Conservation (phyloP, 2,888 invertebrate genomes). For the Synanthedon vespiformis region DNA sequence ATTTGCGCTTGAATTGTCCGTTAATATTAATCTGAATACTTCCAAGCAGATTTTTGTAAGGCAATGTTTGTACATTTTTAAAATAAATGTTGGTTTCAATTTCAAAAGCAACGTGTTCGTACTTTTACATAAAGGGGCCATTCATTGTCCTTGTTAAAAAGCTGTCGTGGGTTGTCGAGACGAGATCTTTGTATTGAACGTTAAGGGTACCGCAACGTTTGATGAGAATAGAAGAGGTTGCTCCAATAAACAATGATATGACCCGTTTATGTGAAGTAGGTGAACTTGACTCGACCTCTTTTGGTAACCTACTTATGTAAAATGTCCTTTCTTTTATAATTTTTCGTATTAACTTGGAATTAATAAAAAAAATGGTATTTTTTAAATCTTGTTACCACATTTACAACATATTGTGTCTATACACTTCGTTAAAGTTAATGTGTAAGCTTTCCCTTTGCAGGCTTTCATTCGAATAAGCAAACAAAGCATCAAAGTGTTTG, state of each 20-base stretch:
- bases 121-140: slow-evolving; percentile 3
- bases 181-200: neutral
- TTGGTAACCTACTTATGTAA: neutral
- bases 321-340: neutral
- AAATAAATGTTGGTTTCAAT: neutral
- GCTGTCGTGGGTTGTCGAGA: neutral
- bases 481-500: no score
- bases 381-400: no score
- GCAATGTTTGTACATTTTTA: no score
- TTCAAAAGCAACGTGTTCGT: neutral
- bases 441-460: no score
- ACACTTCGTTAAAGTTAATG: no score
- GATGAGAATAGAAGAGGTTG: slow-evolving; percentile 7
- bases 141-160: neutral
- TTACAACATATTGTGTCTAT: no score
- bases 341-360: slow-evolving; percentile 32
- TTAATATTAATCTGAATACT: no score
- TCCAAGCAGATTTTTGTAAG: no score
- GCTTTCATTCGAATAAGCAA: no score
- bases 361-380: slow-evolving; percentile 16
- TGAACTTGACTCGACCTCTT: slow-evolving; percentile 24
- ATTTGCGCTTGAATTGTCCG: no score
- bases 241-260: slow-evolving; percentile 24
- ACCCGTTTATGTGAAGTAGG: slow-evolving; percentile 20
- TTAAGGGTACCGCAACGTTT: neutral